phyloP scores from a whole-genome alignment of 1,140 invertebrate species.

The Saccostrea glomerata region DNA sequence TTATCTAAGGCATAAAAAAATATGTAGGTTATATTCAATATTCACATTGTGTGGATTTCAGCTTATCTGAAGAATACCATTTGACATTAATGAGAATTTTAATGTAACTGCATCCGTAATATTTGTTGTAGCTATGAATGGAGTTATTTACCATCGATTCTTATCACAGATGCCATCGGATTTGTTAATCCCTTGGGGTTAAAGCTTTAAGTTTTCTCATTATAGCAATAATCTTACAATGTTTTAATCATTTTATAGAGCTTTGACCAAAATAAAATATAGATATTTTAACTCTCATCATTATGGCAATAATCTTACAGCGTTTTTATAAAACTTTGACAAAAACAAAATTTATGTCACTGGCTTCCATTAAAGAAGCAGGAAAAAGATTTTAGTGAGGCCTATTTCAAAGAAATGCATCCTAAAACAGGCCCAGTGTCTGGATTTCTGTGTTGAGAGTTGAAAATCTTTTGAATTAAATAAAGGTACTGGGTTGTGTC shows the following conservation, averaged over 20 bases:
- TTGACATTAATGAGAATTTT: constrained; percentile 37
- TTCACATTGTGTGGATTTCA: background rate
- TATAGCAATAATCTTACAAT: too few relatives aligned
- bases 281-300: too few relatives aligned
- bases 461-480: background rate
- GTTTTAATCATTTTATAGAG: too few relatives aligned
- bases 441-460: background rate
- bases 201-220: background rate
- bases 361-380: background rate
- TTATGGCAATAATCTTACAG: background rate
- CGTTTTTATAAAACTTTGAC: background rate
- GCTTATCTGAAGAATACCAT: background rate
- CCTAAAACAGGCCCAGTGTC: background rate
- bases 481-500: background rate
- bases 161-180: constrained; percentile 17
- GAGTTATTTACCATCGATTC: background rate
- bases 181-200: background rate
- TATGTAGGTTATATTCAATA: constrained; percentile 1
- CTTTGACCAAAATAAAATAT: too few relatives aligned
- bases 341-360: background rate
- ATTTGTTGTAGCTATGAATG: background rate
- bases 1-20: background rate
- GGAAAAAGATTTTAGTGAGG: background rate
- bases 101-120: background rate
- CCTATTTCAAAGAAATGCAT: background rate